Conservation (phyloP, 2,113 vertebrate genomes). For the Chunga burmeisteri region DNA sequence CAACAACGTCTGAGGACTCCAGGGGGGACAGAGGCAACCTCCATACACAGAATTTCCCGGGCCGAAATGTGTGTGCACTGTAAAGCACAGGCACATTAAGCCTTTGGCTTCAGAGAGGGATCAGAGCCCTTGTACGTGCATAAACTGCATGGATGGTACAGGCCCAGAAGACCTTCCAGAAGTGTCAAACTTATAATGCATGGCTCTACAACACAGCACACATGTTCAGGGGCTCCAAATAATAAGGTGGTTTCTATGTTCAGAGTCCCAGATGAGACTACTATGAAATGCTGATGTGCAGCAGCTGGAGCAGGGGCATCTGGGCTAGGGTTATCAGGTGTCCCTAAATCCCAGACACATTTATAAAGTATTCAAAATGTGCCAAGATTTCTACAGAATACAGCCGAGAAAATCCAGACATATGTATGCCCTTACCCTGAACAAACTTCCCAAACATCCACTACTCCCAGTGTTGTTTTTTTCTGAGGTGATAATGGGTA, state of each 20-base stretch:
- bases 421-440: neutral
- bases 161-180: neutral
- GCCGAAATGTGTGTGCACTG: neutral
- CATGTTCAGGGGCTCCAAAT: neutral
- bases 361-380: neutral
- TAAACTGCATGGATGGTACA: neutral
- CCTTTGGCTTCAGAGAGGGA: neutral
- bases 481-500: neutral
- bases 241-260: neutral
- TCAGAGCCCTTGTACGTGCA: neutral
- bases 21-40: neutral
- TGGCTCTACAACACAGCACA: neutral
- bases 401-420: neutral
- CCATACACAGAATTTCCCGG: neutral
- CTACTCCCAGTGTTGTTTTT: neutral
- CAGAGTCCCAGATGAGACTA: neutral
- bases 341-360: conserved; percentile 2
- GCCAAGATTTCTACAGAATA: neutral
- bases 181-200: neutral
- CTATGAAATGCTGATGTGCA: neutral
- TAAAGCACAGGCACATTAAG: neutral
- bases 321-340: neutral
- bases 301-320: neutral
- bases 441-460: neutral
- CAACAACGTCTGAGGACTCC: neutral